Evolutionary conservation across 1,140 invertebrate genomes (phyloP).

Genomic region (Drosophila sp.): DNA sequence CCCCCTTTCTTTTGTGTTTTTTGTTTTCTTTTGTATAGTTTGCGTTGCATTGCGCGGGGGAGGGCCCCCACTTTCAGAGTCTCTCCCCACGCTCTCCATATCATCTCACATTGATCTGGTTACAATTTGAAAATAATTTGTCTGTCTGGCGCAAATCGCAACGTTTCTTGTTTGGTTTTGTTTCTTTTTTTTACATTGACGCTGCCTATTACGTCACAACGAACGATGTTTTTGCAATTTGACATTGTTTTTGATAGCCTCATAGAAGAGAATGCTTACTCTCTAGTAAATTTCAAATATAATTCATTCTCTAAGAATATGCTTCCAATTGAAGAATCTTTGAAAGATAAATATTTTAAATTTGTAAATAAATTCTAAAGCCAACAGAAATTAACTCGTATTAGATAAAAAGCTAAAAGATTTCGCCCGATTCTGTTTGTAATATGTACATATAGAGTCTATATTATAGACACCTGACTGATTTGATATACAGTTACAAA

Average conservation of each 20-base stretch:
- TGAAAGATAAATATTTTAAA: too few species aligned
- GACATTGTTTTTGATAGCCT: conserved; percentile 32
- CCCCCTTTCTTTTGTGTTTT: neutral
- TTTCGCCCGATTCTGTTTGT: too few species aligned
- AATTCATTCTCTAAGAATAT: too few species aligned
- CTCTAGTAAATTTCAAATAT: too few species aligned
- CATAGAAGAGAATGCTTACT: neutral
- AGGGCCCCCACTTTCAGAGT: too few species aligned
- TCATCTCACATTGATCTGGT: conserved; percentile 67
- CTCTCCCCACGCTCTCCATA: conserved; percentile 21
- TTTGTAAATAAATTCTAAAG: too few species aligned
- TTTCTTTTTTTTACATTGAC: neutral
- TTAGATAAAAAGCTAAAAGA: too few species aligned
- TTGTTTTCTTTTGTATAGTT: conserved; percentile 42
- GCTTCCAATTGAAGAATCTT: too few species aligned
- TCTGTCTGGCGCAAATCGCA: conserved; percentile 57
- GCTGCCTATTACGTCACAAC: conserved; percentile 65
- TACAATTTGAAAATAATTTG: conserved; percentile 73
- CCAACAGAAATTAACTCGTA: too few species aligned
- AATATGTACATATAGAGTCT: too few species aligned
- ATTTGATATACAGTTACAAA: too few species aligned
- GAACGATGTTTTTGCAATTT: conserved; percentile 18
- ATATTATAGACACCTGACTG: too few species aligned
- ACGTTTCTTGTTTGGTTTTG: conserved; percentile 24
- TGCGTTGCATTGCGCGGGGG: conserved; percentile 15